A percentile compares a stretch with the other conserved stretches of the same genome.
These are phyloP conservation scores for Drosophila recens DNA, from an alignment of 2,888 invertebrate species.

Conservation along the genomic window DNA sequence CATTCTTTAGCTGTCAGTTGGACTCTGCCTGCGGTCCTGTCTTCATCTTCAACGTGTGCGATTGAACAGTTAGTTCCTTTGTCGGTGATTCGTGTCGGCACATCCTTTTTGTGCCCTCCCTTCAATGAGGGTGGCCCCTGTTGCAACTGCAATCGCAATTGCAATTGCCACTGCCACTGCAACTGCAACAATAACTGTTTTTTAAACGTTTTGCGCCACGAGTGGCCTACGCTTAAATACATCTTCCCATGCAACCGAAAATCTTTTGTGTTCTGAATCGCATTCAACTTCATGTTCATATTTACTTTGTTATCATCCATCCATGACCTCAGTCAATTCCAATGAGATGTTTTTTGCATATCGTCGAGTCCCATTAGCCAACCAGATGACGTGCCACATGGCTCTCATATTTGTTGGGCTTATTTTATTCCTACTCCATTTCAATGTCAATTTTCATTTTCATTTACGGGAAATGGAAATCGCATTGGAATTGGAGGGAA, in stretches of 20 bases:
- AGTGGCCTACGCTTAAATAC: constrained; percentile 54
- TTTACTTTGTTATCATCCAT: constrained; percentile 17
- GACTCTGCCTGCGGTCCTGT: constrained; percentile 60
- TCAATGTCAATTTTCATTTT: constrained; percentile 74
- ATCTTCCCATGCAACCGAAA: constrained; percentile 7
- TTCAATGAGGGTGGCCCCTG: constrained; percentile 70
- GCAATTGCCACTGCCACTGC: constrained; percentile 43
- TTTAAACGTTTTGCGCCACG: constrained; percentile 72
- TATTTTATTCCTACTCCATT: constrained; percentile 49
- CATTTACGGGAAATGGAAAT: constrained; percentile 37
- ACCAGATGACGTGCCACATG: constrained; percentile 61
- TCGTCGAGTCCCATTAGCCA: constrained; percentile 49
- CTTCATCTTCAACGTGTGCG: constrained; percentile 78
- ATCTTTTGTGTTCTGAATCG: background rate
- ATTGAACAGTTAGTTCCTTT: constrained; percentile 76
- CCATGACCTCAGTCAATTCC: constrained; percentile 67
- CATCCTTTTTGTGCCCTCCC: constrained; percentile 58
- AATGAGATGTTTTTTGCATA: constrained; percentile 55
- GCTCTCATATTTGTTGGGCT: constrained; percentile 35
- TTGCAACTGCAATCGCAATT: constrained; percentile 38
- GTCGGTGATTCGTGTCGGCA: constrained; percentile 75
- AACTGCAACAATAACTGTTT: constrained; percentile 66
- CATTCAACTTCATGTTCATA: constrained; percentile 29
- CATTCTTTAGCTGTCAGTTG: constrained; percentile 78
- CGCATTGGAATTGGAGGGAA: constrained; percentile 26